Base-by-base conservation (phyloP, 2,797 vertebrate genomes). In the Sebastes hubbsi region DNA sequence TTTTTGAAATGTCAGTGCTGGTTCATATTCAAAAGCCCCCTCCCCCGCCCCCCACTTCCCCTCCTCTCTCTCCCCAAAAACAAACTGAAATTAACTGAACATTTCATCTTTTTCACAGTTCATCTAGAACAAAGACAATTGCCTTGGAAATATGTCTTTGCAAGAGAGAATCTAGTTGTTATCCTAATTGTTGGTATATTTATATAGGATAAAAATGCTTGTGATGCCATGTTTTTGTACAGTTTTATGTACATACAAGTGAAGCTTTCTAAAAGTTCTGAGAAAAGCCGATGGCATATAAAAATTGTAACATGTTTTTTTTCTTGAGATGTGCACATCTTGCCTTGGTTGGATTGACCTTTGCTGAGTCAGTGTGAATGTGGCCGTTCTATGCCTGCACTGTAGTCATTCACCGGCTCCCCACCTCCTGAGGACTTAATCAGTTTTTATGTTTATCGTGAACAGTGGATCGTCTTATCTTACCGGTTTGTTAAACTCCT, bases 191-290 rank as follows among this genome's bases (percentile, higher is more conserved):
- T 97, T 97, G 97, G 97, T 98, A 98, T 97, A 97, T 97, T 98
- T 98, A 97, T 98, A 98, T 96, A 95, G 95, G 95, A 96, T 94
- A 93, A 94, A 55, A 94, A 97, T 98, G 97, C 97, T 98, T 97
- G 97, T 98, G 97, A 97, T 98, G 97, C 97, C 97, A 98, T 97
- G 97, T 98, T 98, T 98, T 97, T 96, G 98, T 99, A 99, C 98
- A 99, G 98, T 99, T 99, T 99, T 99, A 99, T 99, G 98, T 99
- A 99, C 98, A 98, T 97, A 98, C 96, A 97, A 97, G 97, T 98
- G 97, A 98, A 97, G 97, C 97, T 99, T 98, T 97, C 97, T 98
- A 97, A 97, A 96, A 95, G 96, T 97, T 97, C 94, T 91, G 94
- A 96, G 96, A 97, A 96, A 97, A 97, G 96, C 96, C 95, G 96